These are phyloP conservation scores for Sylvicapra grimmia DNA, from an alignment of 2,113 vertebrate species.

Conservation along the genomic window DNA sequence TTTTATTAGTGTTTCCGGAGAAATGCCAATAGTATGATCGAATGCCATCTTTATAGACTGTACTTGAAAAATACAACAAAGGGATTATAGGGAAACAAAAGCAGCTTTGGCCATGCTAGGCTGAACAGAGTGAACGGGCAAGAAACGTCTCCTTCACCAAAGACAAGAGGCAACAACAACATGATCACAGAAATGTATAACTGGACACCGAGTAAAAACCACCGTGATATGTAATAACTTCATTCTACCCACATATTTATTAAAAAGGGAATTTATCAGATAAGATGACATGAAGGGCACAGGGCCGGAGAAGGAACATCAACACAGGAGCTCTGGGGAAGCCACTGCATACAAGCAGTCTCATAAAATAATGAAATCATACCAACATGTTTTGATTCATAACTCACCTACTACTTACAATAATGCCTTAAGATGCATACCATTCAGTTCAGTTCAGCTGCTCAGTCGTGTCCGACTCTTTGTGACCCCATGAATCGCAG, in stretches of 20 bases:
- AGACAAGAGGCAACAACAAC: neutral
- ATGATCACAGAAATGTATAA: neutral
- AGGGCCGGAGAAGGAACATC: neutral
- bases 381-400: neutral
- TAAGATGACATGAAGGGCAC: neutral
- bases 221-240: neutral
- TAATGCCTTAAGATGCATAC: neutral
- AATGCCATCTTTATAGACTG: neutral
- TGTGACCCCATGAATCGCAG: too few relatives aligned
- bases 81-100: neutral
- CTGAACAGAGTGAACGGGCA: neutral
- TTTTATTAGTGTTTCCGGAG: constrained; percentile 41
- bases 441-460: neutral
- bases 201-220: neutral
- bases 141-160: neutral
- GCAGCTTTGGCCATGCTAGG: neutral
- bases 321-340: neutral
- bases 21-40: constrained; percentile 40
- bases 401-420: neutral
- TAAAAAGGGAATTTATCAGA: neutral
- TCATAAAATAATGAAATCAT: neutral
- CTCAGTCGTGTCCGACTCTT: too few relatives aligned
- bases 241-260: neutral
- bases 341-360: neutral
- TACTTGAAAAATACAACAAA: constrained; percentile 34